These are phyloP conservation scores for Notothenia rossii DNA, from an alignment of 2,113 vertebrate species.

Conservation along the genomic window DNA sequence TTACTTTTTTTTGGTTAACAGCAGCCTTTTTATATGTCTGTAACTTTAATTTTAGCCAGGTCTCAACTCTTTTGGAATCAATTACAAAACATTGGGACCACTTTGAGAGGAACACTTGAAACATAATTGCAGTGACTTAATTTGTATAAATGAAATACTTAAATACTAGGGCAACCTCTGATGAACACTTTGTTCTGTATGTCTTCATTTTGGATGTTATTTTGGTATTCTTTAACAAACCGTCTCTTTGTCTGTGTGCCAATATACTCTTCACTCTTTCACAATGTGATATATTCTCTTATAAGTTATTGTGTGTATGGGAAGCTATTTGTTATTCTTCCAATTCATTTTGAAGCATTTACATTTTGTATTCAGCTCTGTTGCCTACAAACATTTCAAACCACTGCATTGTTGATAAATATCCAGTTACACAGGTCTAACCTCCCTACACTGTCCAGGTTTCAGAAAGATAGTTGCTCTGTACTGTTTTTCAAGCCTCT, in stretches of 20 bases:
- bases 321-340: constrained; percentile 27
- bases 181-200: constrained; percentile 16
- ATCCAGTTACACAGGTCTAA: constrained; percentile 16
- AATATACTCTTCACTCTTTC: constrained; percentile 18
- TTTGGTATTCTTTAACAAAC: constrained; percentile 4
- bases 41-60: not conserved
- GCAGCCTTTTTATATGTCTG: not conserved
- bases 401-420: not conserved
- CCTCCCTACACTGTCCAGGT: constrained; percentile 1
- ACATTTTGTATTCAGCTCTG: too few relatives aligned
- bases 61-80: not conserved
- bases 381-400: constrained; percentile 43
- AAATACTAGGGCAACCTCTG: not conserved
- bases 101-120: constrained; percentile 46
- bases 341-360: constrained; percentile 9
- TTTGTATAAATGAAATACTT: constrained; percentile 21
- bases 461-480: not conserved
- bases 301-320: constrained; percentile 63
- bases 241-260: constrained; percentile 25
- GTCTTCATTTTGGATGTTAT: constrained; percentile 4
- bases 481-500: not conserved
- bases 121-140: constrained; percentile 30
- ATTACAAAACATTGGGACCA: constrained; percentile 56
- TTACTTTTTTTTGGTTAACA: not conserved
- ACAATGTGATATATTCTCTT: constrained; percentile 46